Evolutionary conservation across 2,797 vertebrate species (phyloP).

Genomic region (Phylloscopus collybita): DNA sequence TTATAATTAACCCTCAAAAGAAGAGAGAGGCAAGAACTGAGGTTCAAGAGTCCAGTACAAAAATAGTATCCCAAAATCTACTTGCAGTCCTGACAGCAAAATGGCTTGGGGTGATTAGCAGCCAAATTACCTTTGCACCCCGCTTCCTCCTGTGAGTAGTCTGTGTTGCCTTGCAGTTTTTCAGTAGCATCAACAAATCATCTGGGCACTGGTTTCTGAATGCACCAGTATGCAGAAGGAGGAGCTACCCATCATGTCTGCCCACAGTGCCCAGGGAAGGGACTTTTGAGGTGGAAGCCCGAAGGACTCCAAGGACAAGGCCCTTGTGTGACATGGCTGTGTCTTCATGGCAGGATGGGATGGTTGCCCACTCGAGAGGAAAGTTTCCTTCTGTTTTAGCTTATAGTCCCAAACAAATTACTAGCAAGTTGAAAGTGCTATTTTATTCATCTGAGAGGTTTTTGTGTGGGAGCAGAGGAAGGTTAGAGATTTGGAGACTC

Average conservation of each 20-base stretch:
- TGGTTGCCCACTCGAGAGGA: fast-evolving
- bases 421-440: neutral
- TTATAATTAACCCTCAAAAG: neutral
- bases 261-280: neutral
- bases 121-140: neutral
- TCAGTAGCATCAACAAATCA: neutral
- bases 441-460: neutral
- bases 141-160: neutral
- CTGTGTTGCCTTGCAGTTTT: neutral
- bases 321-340: neutral
- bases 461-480: neutral
- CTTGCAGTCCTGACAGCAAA: neutral
- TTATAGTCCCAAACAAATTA: neutral
- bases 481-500: neutral
- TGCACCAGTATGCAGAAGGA: neutral
- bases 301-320: neutral
- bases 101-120: neutral
- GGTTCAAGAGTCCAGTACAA: neutral
- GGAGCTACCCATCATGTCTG: neutral
- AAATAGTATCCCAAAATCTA: neutral
- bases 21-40: neutral
- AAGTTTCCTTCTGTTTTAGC: neutral
- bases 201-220: neutral
- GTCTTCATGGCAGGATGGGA: neutral
- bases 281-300: neutral